phyloP scores from a whole-genome alignment of 2,113 vertebrate genomes.

The Ia io region DNA sequence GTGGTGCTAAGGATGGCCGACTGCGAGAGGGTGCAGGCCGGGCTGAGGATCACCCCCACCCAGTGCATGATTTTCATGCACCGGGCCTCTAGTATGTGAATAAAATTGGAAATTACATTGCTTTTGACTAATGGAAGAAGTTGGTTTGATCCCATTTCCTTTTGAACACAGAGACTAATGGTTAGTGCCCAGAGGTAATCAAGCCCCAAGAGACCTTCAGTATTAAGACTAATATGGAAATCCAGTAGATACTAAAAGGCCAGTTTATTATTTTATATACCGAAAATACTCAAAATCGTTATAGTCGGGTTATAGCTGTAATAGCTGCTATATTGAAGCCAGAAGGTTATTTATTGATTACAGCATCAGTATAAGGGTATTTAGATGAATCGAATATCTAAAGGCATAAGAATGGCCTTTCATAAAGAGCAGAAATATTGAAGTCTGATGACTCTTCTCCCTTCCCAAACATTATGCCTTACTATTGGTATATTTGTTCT shows the following conservation, averaged over 20 bases:
- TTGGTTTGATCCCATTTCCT: not conserved
- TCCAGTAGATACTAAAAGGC: not conserved
- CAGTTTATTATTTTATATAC: not conserved
- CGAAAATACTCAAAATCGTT: not conserved
- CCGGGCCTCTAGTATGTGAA: not conserved
- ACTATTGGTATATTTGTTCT: not conserved
- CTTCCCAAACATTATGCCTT: not conserved
- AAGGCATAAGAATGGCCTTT: not conserved
- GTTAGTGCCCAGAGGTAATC: not conserved
- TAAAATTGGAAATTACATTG: constrained; percentile 15
- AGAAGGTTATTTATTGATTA: not conserved
- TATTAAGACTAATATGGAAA: constrained; percentile 42
- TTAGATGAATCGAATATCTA: not conserved
- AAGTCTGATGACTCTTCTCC: not conserved
- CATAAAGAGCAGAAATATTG: not conserved
- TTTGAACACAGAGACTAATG: constrained; percentile 5
- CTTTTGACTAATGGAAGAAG: not conserved
- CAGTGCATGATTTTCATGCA: too few relatives aligned
- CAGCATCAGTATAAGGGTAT: not conserved
- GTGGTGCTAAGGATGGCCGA: too few relatives aligned
- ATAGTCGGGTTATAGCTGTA: not conserved
- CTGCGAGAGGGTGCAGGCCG: too few relatives aligned
- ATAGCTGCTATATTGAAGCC: not conserved
- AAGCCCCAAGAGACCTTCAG: not conserved
- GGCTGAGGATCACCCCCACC: too few relatives aligned